Evolutionary conservation across 2,888 invertebrate species (phyloP).

Genomic region (Scaptodrosophila latifasciaeformis): DNA sequence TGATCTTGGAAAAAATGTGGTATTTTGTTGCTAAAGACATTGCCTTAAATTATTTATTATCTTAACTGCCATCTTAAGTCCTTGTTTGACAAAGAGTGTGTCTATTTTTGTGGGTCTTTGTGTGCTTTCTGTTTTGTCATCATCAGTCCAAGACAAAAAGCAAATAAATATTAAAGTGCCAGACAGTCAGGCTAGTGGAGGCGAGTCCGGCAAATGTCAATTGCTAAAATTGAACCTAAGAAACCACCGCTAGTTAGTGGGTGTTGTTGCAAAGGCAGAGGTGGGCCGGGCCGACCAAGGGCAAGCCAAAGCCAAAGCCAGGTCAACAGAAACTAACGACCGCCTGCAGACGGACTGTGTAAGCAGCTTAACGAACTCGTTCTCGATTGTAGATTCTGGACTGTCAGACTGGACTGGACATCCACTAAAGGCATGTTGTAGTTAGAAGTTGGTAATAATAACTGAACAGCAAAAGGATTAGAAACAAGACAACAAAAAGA

Average conservation of each 20-base stretch:
- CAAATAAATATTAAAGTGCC: conserved; percentile 41
- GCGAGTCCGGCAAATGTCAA: conserved; percentile 46
- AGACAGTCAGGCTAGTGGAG: not conserved
- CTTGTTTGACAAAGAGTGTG: too few relatives aligned
- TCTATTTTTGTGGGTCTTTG: too few relatives aligned
- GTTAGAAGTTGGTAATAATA: conserved; percentile 40
- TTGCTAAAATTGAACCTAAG: conserved; percentile 40
- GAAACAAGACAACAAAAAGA: conserved; percentile 2
- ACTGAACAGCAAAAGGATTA: conserved; percentile 49
- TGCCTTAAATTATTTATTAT: too few relatives aligned
- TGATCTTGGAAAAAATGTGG: too few relatives aligned
- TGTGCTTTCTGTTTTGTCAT: too few relatives aligned
- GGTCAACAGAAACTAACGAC: not conserved
- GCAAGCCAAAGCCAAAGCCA: not conserved
- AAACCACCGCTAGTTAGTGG: conserved; percentile 11
- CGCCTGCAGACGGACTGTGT: not conserved
- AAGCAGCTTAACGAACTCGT: conserved; percentile 14
- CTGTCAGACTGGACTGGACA: too few relatives aligned
- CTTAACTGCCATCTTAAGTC: too few relatives aligned
- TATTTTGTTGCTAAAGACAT: too few relatives aligned
- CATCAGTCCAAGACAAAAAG: not conserved
- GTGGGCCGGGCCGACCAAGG: not conserved
- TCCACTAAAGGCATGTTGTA: too few relatives aligned
- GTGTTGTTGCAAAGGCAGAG: not conserved
- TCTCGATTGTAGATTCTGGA: too few relatives aligned